A percentile compares a stretch with the other conserved stretches of the same genome.
Conservation (phyloP, 2,888 invertebrate species). For the Himalopsyche kuldschensis region DNA sequence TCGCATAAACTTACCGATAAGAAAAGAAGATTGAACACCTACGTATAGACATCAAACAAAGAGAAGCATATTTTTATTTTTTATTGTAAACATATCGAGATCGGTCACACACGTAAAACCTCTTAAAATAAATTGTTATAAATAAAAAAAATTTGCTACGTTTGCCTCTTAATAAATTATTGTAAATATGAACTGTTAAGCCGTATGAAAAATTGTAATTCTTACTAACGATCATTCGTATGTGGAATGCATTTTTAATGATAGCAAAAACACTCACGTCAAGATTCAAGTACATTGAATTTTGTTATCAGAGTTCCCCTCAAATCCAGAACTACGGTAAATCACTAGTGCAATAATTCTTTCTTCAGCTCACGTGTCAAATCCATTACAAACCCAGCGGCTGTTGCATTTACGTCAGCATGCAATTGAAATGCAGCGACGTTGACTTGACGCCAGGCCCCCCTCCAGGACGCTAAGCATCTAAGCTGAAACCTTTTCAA, state of each 20-base stretch:
- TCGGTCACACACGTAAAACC: too few relatives aligned
- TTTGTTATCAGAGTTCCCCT: background rate
- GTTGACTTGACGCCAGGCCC: background rate
- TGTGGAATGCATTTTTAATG: background rate
- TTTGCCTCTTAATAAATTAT: too few relatives aligned
- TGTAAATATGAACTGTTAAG: too few relatives aligned
- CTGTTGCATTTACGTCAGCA: background rate
- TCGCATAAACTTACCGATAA: too few relatives aligned
- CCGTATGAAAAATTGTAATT: too few relatives aligned
- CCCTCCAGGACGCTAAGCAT: background rate
- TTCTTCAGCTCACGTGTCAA: slow-evolving; percentile 20
- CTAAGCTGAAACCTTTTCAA: background rate
- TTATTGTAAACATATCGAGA: too few relatives aligned
- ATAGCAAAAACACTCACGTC: background rate
- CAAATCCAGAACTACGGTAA: background rate
- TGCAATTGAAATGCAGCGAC: background rate
- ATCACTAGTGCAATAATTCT: slow-evolving; percentile 22
- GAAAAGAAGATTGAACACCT: too few relatives aligned
- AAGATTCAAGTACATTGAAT: background rate
- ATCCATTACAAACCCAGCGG: slow-evolving; percentile 10
- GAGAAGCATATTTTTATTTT: too few relatives aligned
- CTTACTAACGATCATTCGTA: too few relatives aligned
- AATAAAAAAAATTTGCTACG: too few relatives aligned
- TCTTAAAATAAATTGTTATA: too few relatives aligned
- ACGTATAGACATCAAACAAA: too few relatives aligned